Conservation (phyloP, 2,888 invertebrate genomes). For the Poecilus cupreus region DNA sequence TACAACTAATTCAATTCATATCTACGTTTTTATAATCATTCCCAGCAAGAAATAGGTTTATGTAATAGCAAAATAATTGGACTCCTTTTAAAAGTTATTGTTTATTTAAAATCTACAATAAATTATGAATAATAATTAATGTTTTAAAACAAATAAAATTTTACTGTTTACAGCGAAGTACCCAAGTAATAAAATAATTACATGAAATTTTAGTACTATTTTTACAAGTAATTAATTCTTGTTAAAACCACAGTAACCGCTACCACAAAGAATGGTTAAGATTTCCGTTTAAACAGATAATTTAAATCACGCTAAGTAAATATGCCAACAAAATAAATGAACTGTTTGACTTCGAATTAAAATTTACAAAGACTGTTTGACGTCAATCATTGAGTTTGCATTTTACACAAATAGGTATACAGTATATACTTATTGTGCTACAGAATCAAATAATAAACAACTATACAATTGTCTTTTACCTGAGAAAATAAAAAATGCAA, state of each 20-base stretch:
- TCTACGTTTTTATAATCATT: not conserved
- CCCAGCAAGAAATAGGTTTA: not conserved
- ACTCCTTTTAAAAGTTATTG: too few relatives aligned
- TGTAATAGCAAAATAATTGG: not conserved
- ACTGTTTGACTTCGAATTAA: not conserved
- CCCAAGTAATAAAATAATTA: too few relatives aligned
- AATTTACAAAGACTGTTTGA: constrained; percentile 18
- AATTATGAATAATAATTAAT: too few relatives aligned
- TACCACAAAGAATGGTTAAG: not conserved
- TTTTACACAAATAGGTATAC: constrained; percentile 34
- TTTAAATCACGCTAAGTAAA: not conserved
- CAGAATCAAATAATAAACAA: constrained; percentile 12
- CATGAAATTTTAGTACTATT: not conserved
- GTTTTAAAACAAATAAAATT: too few relatives aligned
- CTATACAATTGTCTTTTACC: not conserved
- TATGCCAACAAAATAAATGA: not conserved
- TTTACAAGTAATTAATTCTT: not conserved
- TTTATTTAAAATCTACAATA: too few relatives aligned
- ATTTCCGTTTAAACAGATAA: constrained; percentile 19
- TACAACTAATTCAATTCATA: not conserved
- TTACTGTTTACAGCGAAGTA: too few relatives aligned
- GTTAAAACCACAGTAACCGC: not conserved
- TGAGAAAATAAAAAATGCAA: constrained; percentile 21
- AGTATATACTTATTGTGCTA: not conserved
- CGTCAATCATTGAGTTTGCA: constrained; percentile 9